Evolutionary conservation across 2,888 invertebrate species (phyloP).

Genomic region (Limnephilus lunatus): DNA sequence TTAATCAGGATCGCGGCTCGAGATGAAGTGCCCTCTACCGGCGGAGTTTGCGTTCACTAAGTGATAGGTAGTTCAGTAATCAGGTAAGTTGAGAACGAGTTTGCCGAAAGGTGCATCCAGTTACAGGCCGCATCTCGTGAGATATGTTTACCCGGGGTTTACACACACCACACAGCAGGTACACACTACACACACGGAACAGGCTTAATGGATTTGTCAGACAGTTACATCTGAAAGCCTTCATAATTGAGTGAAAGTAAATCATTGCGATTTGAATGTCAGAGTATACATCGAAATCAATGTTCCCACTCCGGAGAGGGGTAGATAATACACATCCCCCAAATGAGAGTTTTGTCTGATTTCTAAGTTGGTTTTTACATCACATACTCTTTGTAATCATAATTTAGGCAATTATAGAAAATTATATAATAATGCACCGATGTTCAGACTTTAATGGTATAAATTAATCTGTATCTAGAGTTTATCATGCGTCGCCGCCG

Average conservation of each 20-base stretch:
- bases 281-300: neutral
- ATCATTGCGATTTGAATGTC: neutral
- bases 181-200: neutral
- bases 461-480: no score
- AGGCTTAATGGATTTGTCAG: neutral
- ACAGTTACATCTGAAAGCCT: neutral
- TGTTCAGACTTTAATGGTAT: no score
- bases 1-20: slow-evolving; percentile 20
- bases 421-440: no score
- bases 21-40: slow-evolving; percentile 25
- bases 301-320: neutral
- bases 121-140: neutral
- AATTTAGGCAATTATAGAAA: no score
- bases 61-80: slow-evolving; percentile 9
- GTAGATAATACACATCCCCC: no score
- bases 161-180: neutral
- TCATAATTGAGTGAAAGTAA: neutral
- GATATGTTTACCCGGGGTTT: neutral
- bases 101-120: slow-evolving; percentile 4
- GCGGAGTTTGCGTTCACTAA: slow-evolving; percentile 21
- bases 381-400: no score
- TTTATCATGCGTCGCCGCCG: no score
- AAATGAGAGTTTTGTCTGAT: no score
- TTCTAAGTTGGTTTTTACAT: no score
- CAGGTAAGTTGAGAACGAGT: slow-evolving; percentile 21